Evolutionary conservation across 2,888 invertebrate species (phyloP).

Genomic region (Scelioninae gen. 1): DNA sequence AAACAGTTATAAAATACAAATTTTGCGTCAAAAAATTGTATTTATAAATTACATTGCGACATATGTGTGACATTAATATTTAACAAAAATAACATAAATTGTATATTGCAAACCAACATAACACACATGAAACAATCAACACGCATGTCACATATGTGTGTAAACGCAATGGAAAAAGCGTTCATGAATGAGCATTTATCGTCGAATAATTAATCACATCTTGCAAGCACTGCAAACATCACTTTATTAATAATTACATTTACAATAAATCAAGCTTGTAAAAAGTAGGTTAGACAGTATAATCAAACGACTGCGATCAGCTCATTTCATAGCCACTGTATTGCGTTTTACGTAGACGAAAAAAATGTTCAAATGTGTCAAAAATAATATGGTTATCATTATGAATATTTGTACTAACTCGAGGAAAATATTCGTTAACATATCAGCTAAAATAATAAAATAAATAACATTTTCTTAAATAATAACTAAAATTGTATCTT

Average conservation of each 20-base stretch:
- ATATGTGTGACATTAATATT: too few species aligned
- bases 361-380: slow-evolving; percentile 15
- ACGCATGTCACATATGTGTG: slow-evolving; percentile 1
- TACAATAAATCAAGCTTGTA: slow-evolving; percentile 58
- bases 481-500: too few species aligned
- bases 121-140: background rate
- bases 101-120: too few species aligned
- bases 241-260: slow-evolving; percentile 59
- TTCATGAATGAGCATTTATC: slow-evolving; percentile 47
- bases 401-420: too few species aligned
- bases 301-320: slow-evolving; percentile 44
- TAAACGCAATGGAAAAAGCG: background rate
- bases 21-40: too few species aligned
- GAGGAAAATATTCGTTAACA: too few species aligned
- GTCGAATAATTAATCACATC: slow-evolving; percentile 54
- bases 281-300: slow-evolving; percentile 57
- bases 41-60: too few species aligned
- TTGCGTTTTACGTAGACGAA: slow-evolving; percentile 18
- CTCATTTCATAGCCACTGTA: slow-evolving; percentile 35
- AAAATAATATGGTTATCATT: too few species aligned
- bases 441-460: too few species aligned
- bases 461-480: too few species aligned
- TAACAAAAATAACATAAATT: too few species aligned
- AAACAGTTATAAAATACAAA: too few species aligned
- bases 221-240: slow-evolving; percentile 43